Base-by-base conservation (phyloP, 2,888 invertebrate species). In the Strigamia transsilvanica region DNA sequence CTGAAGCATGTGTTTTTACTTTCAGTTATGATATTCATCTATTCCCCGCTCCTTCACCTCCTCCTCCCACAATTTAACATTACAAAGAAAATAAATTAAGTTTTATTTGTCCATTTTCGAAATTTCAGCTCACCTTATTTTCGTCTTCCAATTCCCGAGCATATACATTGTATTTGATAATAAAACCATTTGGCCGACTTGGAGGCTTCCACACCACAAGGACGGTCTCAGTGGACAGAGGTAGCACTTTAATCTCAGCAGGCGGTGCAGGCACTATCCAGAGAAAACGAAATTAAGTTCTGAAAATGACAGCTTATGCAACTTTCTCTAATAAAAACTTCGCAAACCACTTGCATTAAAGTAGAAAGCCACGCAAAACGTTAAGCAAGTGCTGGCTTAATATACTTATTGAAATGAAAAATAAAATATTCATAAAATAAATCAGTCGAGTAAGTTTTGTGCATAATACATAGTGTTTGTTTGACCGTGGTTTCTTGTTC, bases 131-230 rank as follows among this genome's bases (percentile, higher is more conserved):
- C 46, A 83, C 83, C 82, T 82, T 83, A 21, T 61, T 80, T 51
- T 80, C 81, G 34, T 82, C 80, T 15, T 81, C 81, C 5, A 82
- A 80, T 27, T 85, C 84, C 41, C 83, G 78, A 27, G 85, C 82
- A 84, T 87, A 87, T 38, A 89, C 84, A 23, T 86, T 86, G 84
- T 88, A 89, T 82, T 87, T 86, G 6, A 85, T 87, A 21, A 88
- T 84, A 79, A 87, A 83, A 23, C 88, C 89, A 84, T 88, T 88
- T 2, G 86, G 85, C 38, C 86, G 85, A 41, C 85, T 81, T 12
- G 89, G 88, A 41, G 87, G 86, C 84, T 86, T 86, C 89, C 89
- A 89, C n/a, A 87, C 86, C 21, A 88, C 87, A 79, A 88, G 84
- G 32, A 88, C 86, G 77, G 86, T 85, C 83, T 86, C 87, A 77